phyloP scores from a whole-genome alignment of 2,797 vertebrate genomes.

The Alcedo atthis region DNA sequence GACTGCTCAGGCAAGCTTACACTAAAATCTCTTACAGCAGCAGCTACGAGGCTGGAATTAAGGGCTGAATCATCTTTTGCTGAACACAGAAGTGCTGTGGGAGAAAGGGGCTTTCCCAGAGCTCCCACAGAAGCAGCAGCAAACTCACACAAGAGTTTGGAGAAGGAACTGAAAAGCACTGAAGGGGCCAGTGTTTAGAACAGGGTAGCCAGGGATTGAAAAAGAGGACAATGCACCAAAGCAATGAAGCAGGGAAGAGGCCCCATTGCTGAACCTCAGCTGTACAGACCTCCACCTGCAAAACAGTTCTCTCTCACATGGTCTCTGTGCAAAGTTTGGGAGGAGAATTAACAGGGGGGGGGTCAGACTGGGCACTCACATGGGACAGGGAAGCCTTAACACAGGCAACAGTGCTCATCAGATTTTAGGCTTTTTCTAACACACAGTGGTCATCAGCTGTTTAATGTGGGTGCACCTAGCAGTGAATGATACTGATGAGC shows the following conservation, averaged over 20 bases:
- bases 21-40: neutral
- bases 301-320: neutral
- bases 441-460: neutral
- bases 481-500: neutral
- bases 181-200: neutral
- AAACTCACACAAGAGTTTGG: neutral
- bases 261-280: neutral
- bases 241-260: neutral
- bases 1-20: neutral
- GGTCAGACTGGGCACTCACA: neutral
- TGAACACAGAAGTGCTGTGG: neutral
- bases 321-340: neutral
- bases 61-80: neutral
- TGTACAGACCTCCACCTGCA: neutral
- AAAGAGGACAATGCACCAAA: neutral
- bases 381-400: neutral
- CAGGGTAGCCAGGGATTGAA: neutral
- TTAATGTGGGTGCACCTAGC: neutral
- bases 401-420: neutral
- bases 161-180: neutral
- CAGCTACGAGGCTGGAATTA: neutral
- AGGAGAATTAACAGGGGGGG: neutral
- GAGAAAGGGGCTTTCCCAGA: neutral
- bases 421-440: neutral
- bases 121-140: neutral